phyloP scores from a whole-genome alignment of 2,888 invertebrate genomes.

The Adineta ricciae region DNA sequence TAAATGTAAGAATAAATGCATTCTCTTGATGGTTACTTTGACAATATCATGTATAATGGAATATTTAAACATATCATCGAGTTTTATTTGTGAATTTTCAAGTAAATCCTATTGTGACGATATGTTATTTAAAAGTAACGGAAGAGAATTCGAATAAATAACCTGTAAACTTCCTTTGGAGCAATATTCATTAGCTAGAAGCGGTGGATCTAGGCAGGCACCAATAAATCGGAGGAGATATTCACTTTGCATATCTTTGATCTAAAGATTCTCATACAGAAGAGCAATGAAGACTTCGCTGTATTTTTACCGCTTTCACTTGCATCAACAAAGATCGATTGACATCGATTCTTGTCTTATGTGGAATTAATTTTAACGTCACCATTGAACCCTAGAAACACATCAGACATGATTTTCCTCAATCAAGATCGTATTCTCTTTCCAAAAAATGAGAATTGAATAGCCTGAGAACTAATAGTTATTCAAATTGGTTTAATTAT shows the following conservation, averaged over 20 bases:
- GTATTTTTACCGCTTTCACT: slow-evolving; percentile 59
- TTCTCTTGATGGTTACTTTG: slow-evolving; percentile 48
- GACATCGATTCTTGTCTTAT: slow-evolving; percentile 37
- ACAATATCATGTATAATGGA: slow-evolving; percentile 88
- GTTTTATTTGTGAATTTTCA: slow-evolving; percentile 74
- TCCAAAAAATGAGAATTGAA: no score
- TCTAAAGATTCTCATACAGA: slow-evolving; percentile 52
- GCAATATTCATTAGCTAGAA: slow-evolving; percentile 74
- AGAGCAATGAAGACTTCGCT: no score
- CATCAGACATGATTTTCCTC: no score
- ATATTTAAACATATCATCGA: slow-evolving; percentile 84
- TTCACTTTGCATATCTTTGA: slow-evolving; percentile 75
- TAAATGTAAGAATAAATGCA: not conserved
- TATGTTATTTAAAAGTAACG: not conserved
- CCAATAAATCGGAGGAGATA: slow-evolving; percentile 74
- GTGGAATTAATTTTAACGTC: not conserved
- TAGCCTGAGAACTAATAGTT: not conserved
- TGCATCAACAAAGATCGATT: slow-evolving; percentile 61
- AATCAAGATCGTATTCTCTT: no score
- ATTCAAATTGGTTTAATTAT: not conserved
- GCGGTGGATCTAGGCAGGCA: slow-evolving; percentile 68
- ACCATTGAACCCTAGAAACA: not conserved
- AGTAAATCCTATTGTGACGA: slow-evolving; percentile 61
- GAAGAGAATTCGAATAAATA: not conserved
- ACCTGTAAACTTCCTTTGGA: slow-evolving; percentile 65